Percentiles rank a stretch among this genome's conserved stretches.
These are phyloP conservation scores for Ophiothrix spiculata DNA, from an alignment of 35 echinoderm and acorn worm genomes.

Conservation along the genomic window DNA sequence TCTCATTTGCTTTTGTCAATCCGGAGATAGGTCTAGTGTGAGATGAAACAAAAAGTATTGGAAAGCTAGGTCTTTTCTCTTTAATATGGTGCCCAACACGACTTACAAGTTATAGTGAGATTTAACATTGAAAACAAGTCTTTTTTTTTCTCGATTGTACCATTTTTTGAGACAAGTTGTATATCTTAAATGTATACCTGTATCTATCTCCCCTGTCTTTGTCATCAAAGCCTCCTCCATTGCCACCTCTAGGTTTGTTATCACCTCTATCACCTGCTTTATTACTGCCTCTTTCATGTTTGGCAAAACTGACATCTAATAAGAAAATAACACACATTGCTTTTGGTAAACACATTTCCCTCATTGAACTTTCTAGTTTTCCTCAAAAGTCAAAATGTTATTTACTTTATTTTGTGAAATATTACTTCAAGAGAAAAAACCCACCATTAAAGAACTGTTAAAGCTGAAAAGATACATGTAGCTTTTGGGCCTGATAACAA, in stretches of 20 bases:
- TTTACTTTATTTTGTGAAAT: background rate
- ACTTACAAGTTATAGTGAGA: background rate
- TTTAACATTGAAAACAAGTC: too few relatives aligned
- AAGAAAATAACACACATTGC: background rate
- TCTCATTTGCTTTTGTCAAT: too few relatives aligned
- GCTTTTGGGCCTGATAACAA: background rate
- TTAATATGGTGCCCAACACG: background rate
- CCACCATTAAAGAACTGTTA: background rate
- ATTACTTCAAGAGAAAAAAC: too few relatives aligned
- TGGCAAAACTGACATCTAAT: constrained; percentile 32
- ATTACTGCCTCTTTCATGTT: constrained; percentile 3
- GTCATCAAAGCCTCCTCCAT: background rate
- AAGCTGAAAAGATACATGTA: background rate
- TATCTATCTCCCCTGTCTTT: background rate
- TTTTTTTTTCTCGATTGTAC: constrained; percentile 27
- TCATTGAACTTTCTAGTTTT: background rate
- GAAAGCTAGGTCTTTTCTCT: background rate
- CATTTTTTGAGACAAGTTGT: background rate
- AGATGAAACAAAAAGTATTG: background rate
- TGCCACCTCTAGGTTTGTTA: background rate
- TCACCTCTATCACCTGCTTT: background rate
- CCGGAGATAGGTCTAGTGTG: too few relatives aligned
- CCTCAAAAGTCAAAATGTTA: background rate
- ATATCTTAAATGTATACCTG: background rate
- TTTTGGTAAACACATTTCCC: background rate